A percentile compares a stretch with the other conserved stretches of the same genome.
Conservation (phyloP, 2,888 invertebrate species). For the Torymus tubicola region DNA sequence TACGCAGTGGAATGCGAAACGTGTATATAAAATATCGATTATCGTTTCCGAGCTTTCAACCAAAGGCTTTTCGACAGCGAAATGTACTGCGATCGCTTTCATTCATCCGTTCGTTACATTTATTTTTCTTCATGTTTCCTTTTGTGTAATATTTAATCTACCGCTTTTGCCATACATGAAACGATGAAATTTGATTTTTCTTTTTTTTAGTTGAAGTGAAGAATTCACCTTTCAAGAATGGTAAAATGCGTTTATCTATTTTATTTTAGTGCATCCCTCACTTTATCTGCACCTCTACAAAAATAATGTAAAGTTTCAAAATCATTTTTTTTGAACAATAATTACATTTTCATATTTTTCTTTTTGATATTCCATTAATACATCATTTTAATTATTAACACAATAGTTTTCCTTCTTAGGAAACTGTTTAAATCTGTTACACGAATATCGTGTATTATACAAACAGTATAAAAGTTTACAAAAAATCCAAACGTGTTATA, state of each 20-base stretch:
- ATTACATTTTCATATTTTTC: slow-evolving; percentile 48
- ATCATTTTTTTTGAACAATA: slow-evolving; percentile 38
- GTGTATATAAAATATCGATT: slow-evolving; percentile 58
- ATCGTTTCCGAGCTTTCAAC: slow-evolving; percentile 48
- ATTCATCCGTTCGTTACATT: slow-evolving; percentile 40
- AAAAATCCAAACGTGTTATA: slow-evolving; percentile 56
- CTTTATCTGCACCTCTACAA: slow-evolving; percentile 49
- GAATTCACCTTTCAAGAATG: slow-evolving; percentile 38
- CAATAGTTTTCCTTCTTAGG: slow-evolving; percentile 52
- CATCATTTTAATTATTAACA: slow-evolving; percentile 47
- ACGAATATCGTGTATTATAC: slow-evolving; percentile 55
- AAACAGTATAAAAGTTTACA: slow-evolving; percentile 59
- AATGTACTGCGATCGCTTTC: slow-evolving; percentile 40
- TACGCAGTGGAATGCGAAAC: slow-evolving; percentile 30
- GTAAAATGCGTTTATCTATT: slow-evolving; percentile 32
- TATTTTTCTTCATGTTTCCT: slow-evolving; percentile 13
- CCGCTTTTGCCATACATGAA: slow-evolving; percentile 25
- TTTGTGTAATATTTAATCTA: slow-evolving; percentile 45
- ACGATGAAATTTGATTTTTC: slow-evolving; percentile 53
- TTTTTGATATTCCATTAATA: slow-evolving; percentile 50
- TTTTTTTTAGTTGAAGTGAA: slow-evolving; percentile 23
- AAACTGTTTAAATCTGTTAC: slow-evolving; percentile 52
- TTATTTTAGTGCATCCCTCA: slow-evolving; percentile 46
- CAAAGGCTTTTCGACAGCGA: slow-evolving; percentile 44
- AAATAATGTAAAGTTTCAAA: slow-evolving; percentile 56